These are phyloP conservation scores for Lochmaea crataegi DNA, from an alignment of 2,888 invertebrate species.

Conservation along the genomic window DNA sequence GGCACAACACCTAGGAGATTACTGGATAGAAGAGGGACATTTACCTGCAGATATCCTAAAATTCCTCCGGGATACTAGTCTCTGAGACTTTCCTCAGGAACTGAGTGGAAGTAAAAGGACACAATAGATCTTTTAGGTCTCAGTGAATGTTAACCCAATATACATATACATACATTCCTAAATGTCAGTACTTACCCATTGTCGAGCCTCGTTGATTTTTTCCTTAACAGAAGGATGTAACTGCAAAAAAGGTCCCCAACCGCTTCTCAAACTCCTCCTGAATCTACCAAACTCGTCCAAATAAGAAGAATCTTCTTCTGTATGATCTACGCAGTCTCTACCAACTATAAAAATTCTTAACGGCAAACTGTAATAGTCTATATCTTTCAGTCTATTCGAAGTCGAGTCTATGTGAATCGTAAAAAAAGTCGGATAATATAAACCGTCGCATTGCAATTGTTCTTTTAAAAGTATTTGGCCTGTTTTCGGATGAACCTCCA, in stretches of 20 bases:
- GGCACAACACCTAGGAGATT: too few species aligned
- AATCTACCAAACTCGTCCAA: conserved; percentile 55
- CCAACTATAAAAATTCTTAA: conserved; percentile 81
- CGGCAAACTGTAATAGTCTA: conserved; percentile 86
- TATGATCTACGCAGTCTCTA: conserved; percentile 74
- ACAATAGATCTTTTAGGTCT: too few species aligned
- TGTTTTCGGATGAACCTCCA: conserved; percentile 79
- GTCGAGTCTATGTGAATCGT: conserved; percentile 89
- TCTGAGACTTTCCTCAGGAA: too few species aligned
- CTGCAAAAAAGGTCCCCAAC: conserved; percentile 51
- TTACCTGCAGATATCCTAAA: too few species aligned
- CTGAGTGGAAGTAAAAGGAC: too few species aligned
- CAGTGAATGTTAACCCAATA: too few species aligned
- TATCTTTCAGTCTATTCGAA: conserved; percentile 80
- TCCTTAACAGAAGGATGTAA: conserved; percentile 74
- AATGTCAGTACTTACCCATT: conserved; percentile 73
- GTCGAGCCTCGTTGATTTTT: conserved; percentile 80
- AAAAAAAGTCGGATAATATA: conserved; percentile 86
- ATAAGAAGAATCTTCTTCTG: conserved; percentile 67
- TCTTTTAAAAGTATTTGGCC: conserved; percentile 81
- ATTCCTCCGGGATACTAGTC: too few species aligned
- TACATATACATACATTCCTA: too few species aligned
- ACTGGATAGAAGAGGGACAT: too few species aligned
- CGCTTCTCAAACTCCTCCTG: conserved; percentile 18
- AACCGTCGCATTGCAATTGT: conserved; percentile 80